Percentiles rank a stretch among this genome's conserved stretches.
Conservation (phyloP, 2,888 invertebrate genomes). For the Cylloceria caligata region DNA sequence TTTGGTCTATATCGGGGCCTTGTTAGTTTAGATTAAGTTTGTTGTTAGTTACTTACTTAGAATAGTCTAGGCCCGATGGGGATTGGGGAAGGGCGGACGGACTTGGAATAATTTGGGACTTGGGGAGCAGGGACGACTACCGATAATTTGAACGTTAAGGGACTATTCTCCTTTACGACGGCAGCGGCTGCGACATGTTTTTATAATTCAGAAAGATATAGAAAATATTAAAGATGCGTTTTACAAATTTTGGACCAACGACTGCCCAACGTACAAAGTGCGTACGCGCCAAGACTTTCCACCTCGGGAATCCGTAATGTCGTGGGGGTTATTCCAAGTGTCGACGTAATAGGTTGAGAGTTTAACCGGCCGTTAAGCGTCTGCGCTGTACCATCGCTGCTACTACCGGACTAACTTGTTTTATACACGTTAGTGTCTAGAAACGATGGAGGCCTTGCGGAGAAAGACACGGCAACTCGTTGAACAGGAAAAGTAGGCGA, state of each 20-base stretch:
- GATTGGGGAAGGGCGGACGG: no score
- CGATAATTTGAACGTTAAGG: no score
- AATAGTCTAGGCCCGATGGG: no score
- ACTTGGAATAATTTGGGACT: no score
- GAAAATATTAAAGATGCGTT: slow-evolving; percentile 35
- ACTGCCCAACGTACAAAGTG: slow-evolving; percentile 24
- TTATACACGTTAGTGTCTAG: slow-evolving; percentile 1
- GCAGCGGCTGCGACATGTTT: no score
- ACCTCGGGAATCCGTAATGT: slow-evolving; percentile 74
- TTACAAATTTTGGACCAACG: slow-evolving; percentile 49
- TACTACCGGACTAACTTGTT: neutral
- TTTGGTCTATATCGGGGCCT: no score
- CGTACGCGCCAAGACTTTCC: slow-evolving; percentile 74
- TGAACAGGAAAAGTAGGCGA: slow-evolving; percentile 61
- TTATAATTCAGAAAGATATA: no score
- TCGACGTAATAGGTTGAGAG: slow-evolving; percentile 80
- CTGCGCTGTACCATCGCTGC: slow-evolving; percentile 8
- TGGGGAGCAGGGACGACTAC: no score
- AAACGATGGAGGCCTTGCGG: slow-evolving; percentile 48
- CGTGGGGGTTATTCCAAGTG: slow-evolving; percentile 70
- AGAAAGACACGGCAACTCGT: slow-evolving; percentile 47
- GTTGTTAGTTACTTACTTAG: no score
- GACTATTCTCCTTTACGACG: no score
- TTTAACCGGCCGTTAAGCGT: slow-evolving; percentile 68
- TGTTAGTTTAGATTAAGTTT: no score